These are phyloP conservation scores for Peromyscus californicus DNA, from an alignment of 2,113 vertebrate genomes.

Conservation along the genomic window DNA sequence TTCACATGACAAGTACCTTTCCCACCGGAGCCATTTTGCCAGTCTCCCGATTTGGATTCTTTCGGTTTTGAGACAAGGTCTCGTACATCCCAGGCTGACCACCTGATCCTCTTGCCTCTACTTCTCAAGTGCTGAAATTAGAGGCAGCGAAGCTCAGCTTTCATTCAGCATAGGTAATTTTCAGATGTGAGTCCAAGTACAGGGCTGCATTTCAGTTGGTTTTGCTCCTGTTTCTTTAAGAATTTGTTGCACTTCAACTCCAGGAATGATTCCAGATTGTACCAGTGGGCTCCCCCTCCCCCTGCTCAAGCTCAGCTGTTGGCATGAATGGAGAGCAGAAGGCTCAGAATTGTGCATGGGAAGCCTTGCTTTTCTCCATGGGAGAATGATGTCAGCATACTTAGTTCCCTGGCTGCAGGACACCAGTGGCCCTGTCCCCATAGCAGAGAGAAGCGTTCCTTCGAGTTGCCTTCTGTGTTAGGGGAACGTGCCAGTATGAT, in stretches of 20 bases:
- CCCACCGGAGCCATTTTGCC: neutral
- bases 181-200: neutral
- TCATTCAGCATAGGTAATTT: neutral
- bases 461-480: neutral
- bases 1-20: neutral
- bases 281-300: neutral
- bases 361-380: neutral
- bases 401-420: neutral
- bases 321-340: slow-evolving; percentile 29
- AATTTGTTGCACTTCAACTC: neutral
- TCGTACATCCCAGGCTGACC: neutral
- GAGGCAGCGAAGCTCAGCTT: too few relatives aligned
- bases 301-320: neutral
- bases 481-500: neutral
- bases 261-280: slow-evolving; percentile 11
- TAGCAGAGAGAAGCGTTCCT: neutral
- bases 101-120: neutral
- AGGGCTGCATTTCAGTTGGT: neutral
- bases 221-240: slow-evolving; percentile 46
- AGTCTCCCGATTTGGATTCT: neutral
- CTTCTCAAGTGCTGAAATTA: neutral
- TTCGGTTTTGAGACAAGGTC: neutral
- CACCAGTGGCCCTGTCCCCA: neutral
- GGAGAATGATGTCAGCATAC: neutral
- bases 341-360: neutral